A percentile compares a stretch with the other conserved stretches of the same genome.
phyloP scores from a whole-genome alignment of 2,797 vertebrate species.

The Coregonus ussuriensis region DNA sequence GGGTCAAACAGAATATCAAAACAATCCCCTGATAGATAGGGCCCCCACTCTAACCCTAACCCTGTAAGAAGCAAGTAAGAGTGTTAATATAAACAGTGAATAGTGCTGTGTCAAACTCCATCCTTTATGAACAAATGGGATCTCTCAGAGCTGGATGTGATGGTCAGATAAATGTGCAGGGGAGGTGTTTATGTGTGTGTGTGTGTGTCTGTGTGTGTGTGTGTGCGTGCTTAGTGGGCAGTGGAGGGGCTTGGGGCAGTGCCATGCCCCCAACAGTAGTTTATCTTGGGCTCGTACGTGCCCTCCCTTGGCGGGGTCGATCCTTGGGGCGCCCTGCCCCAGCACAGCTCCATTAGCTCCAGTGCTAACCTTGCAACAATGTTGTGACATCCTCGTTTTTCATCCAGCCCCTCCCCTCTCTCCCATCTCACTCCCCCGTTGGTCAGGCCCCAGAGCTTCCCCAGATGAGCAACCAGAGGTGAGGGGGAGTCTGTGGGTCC shows the following conservation, averaged over 20 bases:
- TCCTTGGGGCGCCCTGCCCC: slow-evolving; percentile 74
- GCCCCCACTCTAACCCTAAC: slow-evolving; percentile 13
- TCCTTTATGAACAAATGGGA: slow-evolving; percentile 54
- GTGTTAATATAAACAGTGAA: slow-evolving; percentile 56
- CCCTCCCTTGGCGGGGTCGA: slow-evolving; percentile 72
- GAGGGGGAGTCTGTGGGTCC: slow-evolving; percentile 71
- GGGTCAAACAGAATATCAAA: slow-evolving; percentile 19
- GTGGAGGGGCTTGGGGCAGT: slow-evolving; percentile 75
- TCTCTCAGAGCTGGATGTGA: slow-evolving; percentile 56
- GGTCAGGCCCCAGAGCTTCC: slow-evolving; percentile 61
- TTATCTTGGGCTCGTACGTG: slow-evolving; percentile 83
- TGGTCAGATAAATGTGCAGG: slow-evolving; percentile 71
- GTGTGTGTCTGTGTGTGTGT: slow-evolving; percentile 24
- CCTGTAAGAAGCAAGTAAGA: slow-evolving; percentile 38
- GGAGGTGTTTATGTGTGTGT: background rate
- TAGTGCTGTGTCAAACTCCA: slow-evolving; percentile 64
- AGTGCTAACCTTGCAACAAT: slow-evolving; percentile 93
- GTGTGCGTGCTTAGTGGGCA: slow-evolving; percentile 54
- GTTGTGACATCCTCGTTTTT: slow-evolving; percentile 86
- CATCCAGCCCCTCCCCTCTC: slow-evolving; percentile 74
- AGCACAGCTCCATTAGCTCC: slow-evolving; percentile 83
- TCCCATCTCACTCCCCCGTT: slow-evolving; percentile 36
- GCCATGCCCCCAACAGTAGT: slow-evolving; percentile 84
- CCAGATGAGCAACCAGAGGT: slow-evolving; percentile 71
- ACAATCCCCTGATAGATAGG: slow-evolving; percentile 6